These are phyloP conservation scores for Heterochromis multidens DNA, from an alignment of 2,113 vertebrate species.

Conservation along the genomic window DNA sequence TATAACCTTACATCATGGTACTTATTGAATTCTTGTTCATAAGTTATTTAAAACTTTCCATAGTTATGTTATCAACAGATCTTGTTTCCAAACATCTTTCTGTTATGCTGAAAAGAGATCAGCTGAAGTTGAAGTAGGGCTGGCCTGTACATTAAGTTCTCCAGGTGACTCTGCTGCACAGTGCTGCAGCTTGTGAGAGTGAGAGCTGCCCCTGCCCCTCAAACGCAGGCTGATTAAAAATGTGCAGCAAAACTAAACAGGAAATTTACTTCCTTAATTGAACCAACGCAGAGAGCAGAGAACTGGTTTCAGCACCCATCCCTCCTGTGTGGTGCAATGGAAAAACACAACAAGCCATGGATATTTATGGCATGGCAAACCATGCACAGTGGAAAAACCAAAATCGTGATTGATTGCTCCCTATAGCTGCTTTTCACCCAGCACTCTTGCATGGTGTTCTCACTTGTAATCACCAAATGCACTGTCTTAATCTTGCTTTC, in stretches of 20 bases:
- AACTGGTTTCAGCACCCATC: background rate
- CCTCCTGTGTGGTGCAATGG: background rate
- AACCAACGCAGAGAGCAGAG: too few relatives aligned
- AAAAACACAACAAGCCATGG: rapidly evolving
- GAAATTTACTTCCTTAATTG: background rate
- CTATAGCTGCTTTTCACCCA: slow-evolving; percentile 15
- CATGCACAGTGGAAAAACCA: background rate
- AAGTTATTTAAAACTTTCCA: background rate
- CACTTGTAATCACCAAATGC: slow-evolving; percentile 9
- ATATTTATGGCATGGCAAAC: background rate
- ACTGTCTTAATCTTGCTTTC: slow-evolving; percentile 19
- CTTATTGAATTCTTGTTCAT: background rate
- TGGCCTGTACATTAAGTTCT: background rate
- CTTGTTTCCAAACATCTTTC: background rate
- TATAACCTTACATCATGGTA: background rate
- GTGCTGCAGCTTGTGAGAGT: background rate
- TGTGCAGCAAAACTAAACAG: background rate
- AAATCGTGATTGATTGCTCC: background rate
- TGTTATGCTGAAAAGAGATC: background rate
- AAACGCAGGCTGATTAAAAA: background rate
- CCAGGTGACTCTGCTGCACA: background rate
- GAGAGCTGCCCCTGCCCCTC: background rate
- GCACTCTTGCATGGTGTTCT: slow-evolving; percentile 38
- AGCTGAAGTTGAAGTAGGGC: background rate
- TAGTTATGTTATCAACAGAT: too few relatives aligned